A percentile compares a stretch with the other conserved stretches of the same genome.
phyloP scores from a whole-genome alignment of 2,888 invertebrate species.

The Macaria liturata region DNA sequence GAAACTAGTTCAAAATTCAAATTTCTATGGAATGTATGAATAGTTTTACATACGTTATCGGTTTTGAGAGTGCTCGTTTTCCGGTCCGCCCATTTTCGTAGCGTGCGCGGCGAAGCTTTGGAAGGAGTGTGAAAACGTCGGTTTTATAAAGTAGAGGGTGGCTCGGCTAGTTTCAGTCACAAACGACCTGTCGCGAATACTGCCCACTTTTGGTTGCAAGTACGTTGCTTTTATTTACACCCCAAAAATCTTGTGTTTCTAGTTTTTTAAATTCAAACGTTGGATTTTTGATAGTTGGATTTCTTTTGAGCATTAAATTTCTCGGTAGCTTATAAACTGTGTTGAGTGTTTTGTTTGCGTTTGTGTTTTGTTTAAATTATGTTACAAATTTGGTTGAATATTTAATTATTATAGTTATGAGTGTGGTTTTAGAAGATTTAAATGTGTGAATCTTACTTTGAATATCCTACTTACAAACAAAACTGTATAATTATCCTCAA shows the following conservation, averaged over 20 bases:
- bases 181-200: constrained; percentile 48
- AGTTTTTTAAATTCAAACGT: neutral
- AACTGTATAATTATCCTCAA: too few species aligned
- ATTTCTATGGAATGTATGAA: neutral
- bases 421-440: too few species aligned
- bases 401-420: too few species aligned
- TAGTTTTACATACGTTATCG: constrained; percentile 17
- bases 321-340: too few species aligned
- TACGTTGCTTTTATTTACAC: constrained; percentile 43
- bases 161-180: constrained; percentile 50
- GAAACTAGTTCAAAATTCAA: constrained; percentile 7
- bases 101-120: constrained; percentile 22
- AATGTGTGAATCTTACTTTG: too few species aligned
- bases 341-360: too few species aligned
- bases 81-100: constrained; percentile 20
- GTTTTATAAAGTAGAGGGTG: constrained; percentile 62
- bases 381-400: too few species aligned
- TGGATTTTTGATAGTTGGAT: neutral
- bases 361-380: too few species aligned
- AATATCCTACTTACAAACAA: too few species aligned
- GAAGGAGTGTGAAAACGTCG: constrained; percentile 43
- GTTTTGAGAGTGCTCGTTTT: constrained; percentile 5
- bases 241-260: neutral
- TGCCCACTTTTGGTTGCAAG: constrained; percentile 46
- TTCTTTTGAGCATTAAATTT: too few species aligned